Evolutionary conservation across 2,888 invertebrate genomes (phyloP).

Genomic region (Linnaemya vulpina): DNA sequence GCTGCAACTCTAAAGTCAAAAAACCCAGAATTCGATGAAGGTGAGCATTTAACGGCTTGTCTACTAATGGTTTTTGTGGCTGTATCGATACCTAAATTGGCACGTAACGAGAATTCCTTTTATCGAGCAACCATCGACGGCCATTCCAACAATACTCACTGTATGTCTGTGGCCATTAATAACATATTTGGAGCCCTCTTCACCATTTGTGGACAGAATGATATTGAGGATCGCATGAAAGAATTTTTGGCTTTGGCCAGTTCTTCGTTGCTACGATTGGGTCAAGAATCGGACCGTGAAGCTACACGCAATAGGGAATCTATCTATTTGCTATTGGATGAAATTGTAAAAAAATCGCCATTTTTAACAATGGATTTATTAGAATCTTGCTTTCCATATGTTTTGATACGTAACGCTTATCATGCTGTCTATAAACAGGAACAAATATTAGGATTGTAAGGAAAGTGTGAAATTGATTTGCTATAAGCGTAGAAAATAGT

Average conservation of each 20-base stretch:
- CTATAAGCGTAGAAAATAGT: background rate
- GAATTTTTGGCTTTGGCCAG: conserved; percentile 97
- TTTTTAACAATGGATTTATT: conserved; percentile 99
- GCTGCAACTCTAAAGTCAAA: conserved; percentile 95
- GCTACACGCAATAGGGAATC: conserved; percentile 97
- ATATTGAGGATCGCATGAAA: conserved; percentile 98
- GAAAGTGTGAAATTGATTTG: background rate
- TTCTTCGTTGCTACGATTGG: conserved; percentile 95
- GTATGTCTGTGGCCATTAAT: conserved; percentile 97
- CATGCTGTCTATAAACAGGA: conserved; percentile 97
- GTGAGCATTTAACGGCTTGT: conserved; percentile 96
- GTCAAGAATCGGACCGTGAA: conserved; percentile 98
- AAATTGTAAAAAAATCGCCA: conserved; percentile 99
- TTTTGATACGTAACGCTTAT: conserved; percentile 98
- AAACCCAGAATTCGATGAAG: conserved; percentile 93
- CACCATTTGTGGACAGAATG: conserved; percentile 96
- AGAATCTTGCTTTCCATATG: conserved; percentile 99
- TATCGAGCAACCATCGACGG: conserved; percentile 94
- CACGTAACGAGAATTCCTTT: conserved; percentile 94
- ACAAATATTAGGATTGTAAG: conserved; percentile 82
- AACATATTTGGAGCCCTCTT: conserved; percentile 98
- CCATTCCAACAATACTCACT: conserved; percentile 99
- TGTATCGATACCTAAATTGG: conserved; percentile 97
- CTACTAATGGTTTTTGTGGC: conserved; percentile 99
- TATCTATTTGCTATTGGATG: conserved; percentile 97